These are phyloP conservation scores for Leptobrachium leishanense DNA, from an alignment of 2,113 vertebrate species.

Conservation along the genomic window DNA sequence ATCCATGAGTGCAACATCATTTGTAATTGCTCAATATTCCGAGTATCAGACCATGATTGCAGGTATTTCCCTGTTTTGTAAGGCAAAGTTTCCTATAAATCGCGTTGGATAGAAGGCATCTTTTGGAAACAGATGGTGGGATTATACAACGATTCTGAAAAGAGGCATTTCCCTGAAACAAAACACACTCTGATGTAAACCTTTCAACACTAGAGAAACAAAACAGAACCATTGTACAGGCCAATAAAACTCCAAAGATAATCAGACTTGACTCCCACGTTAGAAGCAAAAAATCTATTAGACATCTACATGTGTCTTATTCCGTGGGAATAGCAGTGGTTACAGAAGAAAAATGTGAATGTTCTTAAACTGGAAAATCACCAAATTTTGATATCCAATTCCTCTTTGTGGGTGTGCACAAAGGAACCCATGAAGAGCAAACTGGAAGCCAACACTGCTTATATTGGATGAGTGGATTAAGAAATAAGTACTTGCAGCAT, in stretches of 20 bases:
- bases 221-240: conserved; percentile 16
- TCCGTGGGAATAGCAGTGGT: background rate
- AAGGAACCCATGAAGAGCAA: too few relatives aligned
- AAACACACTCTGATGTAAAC: conserved; percentile 33
- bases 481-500: too few relatives aligned
- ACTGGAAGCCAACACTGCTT: too few relatives aligned
- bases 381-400: too few relatives aligned
- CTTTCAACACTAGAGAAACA: conserved; percentile 23
- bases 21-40: too few relatives aligned
- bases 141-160: conserved; percentile 12
- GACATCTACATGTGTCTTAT: conserved; percentile 13
- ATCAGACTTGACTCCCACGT: conserved; percentile 30
- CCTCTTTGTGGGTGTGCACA: too few relatives aligned
- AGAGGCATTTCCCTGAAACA: conserved; percentile 23
- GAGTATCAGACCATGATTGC: too few relatives aligned
- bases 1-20: too few relatives aligned
- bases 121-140: background rate
- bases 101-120: background rate
- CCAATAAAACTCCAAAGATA: conserved; percentile 37
- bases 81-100: background rate
- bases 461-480: too few relatives aligned
- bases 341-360: too few relatives aligned
- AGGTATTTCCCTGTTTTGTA: background rate
- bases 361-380: too few relatives aligned
- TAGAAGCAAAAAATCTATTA: background rate